These are phyloP conservation scores for Eurystomus gularis DNA, from an alignment of 2,113 vertebrate genomes.

Conservation along the genomic window DNA sequence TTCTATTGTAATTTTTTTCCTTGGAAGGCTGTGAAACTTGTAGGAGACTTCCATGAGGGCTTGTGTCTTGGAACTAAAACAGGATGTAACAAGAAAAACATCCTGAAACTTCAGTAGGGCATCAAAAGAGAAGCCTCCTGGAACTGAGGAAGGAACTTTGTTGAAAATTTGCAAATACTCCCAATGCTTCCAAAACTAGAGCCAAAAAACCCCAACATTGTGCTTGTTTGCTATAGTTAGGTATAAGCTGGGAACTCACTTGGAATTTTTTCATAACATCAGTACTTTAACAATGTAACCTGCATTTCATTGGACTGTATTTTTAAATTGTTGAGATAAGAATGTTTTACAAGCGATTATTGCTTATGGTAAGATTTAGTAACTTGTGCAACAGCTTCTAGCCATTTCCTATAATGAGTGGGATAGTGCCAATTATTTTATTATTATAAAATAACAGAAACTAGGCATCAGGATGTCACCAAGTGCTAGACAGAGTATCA, in stretches of 20 bases:
- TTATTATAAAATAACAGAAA: background rate
- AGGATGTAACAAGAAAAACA: conserved; percentile 26
- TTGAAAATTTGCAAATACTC: background rate
- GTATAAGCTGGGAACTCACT: background rate
- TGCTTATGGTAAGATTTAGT: background rate
- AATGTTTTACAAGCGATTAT: background rate
- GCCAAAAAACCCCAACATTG: background rate
- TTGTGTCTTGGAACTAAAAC: background rate
- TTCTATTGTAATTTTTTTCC: background rate
- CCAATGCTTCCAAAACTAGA: background rate
- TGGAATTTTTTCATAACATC: background rate
- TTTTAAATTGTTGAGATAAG: background rate
- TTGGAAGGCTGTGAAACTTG: background rate
- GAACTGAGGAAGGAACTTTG: background rate
- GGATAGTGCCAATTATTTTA: background rate
- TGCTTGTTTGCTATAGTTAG: background rate
- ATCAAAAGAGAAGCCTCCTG: background rate
- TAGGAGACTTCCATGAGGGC: background rate
- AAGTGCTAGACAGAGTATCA: background rate
- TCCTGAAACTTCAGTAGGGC: background rate
- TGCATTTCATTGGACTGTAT: background rate
- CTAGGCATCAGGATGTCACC: background rate
- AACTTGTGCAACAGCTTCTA: background rate
- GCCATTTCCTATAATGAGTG: background rate
- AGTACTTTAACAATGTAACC: background rate